Evolutionary conservation across 2,797 vertebrate genomes (phyloP).

Genomic region (Buceros bicornis): DNA sequence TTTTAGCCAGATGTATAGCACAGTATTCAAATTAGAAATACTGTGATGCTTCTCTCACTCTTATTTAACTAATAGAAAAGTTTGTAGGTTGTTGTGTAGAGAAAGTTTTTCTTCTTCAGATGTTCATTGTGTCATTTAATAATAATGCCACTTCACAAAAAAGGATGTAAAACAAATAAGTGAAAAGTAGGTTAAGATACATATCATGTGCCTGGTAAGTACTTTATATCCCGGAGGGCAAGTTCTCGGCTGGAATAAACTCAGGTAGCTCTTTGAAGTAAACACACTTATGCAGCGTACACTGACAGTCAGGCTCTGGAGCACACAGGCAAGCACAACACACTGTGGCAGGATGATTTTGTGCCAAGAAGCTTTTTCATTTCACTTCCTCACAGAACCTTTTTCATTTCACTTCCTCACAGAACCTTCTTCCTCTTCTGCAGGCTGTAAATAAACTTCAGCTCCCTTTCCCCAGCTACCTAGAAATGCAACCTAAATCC

Average conservation of each 20-base stretch:
- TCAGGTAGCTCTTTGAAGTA: not conserved
- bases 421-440: not conserved
- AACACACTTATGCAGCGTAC: not conserved
- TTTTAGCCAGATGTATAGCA: not conserved
- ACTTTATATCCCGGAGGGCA: not conserved
- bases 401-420: not conserved
- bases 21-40: not conserved
- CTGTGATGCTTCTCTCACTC: not conserved
- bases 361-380: conserved; percentile 11
- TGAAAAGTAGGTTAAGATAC: not conserved
- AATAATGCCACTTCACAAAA: not conserved
- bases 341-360: not conserved
- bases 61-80: not conserved
- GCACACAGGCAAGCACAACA: not conserved
- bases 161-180: not conserved
- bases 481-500: conserved; percentile 10
- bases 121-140: not conserved
- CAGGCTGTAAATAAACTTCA: conserved; percentile 3
- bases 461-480: not conserved
- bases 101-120: not conserved
- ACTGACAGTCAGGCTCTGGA: not conserved
- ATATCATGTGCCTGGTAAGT: not conserved
- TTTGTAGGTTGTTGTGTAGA: not conserved
- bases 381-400: not conserved
- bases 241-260: not conserved